Percentiles rank a stretch among this genome's conserved stretches.
Evolutionary conservation across 2,113 vertebrate species (phyloP).

Genomic region (Phaethornis superciliosus): DNA sequence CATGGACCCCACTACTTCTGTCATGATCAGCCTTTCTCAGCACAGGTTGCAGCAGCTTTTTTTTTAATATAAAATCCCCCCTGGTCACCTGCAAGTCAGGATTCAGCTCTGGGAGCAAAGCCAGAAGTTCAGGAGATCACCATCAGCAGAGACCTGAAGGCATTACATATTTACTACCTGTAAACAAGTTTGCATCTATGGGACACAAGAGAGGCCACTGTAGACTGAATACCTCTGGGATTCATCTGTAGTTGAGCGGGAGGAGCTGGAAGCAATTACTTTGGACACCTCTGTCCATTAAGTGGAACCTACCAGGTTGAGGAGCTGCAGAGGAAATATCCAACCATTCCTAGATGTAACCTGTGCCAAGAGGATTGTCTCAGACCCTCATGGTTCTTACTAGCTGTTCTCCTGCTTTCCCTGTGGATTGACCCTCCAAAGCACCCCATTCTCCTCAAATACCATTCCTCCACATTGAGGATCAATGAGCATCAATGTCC

Average conservation of each 20-base stretch:
- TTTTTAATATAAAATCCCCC: neutral
- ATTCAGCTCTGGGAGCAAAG: neutral
- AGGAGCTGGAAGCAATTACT: neutral
- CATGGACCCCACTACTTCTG: neutral
- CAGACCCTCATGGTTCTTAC: neutral
- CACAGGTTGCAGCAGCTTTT: neutral
- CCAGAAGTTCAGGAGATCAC: neutral
- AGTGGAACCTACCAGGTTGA: neutral
- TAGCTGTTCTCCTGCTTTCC: neutral
- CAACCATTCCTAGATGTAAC: neutral
- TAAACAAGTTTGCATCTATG: neutral
- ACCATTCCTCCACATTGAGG: no score
- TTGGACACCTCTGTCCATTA: neutral
- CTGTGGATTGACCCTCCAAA: neutral
- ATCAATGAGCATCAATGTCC: no score
- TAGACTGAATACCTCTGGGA: neutral
- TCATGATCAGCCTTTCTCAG: neutral
- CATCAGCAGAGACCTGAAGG: neutral
- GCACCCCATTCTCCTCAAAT: neutral
- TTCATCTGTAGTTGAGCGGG: neutral
- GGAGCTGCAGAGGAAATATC: neutral
- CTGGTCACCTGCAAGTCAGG: neutral
- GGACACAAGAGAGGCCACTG: accelerated
- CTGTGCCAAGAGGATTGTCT: accelerated
- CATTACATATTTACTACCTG: neutral